phyloP scores from a whole-genome alignment of 2,113 vertebrate species.

The Oryzias curvinotus region DNA sequence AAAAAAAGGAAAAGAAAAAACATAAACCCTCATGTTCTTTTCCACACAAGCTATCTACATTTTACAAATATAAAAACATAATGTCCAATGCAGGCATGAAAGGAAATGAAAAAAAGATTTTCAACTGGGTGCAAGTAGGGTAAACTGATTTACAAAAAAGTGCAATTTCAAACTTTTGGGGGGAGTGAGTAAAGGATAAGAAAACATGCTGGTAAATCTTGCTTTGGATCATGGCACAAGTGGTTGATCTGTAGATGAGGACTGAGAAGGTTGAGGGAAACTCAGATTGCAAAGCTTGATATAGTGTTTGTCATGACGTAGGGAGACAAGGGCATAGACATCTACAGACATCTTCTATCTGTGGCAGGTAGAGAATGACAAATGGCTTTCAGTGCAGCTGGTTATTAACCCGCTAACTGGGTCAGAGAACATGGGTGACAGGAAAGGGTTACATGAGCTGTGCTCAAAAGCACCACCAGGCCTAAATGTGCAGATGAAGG shows the following conservation, averaged over 20 bases:
- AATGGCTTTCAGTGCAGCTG: slow-evolving; percentile 55
- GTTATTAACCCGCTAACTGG: slow-evolving; percentile 72
- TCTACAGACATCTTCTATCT: slow-evolving; percentile 62
- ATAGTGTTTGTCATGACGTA: slow-evolving; percentile 59
- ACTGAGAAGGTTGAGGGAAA: slow-evolving; percentile 48
- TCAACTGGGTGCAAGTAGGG: slow-evolving; percentile 4
- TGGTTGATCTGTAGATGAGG: slow-evolving; percentile 46
- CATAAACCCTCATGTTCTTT: slow-evolving; percentile 19
- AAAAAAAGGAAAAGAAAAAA: neutral
- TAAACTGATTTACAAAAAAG: slow-evolving; percentile 14
- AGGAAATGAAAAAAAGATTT: slow-evolving; percentile 40
- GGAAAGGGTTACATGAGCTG: slow-evolving; percentile 47
- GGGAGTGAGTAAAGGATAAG: slow-evolving; percentile 23
- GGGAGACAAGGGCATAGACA: slow-evolving; percentile 65
- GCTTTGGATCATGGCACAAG: slow-evolving; percentile 55
- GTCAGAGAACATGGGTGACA: slow-evolving; percentile 50
- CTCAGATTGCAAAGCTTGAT: slow-evolving; percentile 44
- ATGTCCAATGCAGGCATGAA: slow-evolving; percentile 22
- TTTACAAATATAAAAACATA: slow-evolving; percentile 37
- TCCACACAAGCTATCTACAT: slow-evolving; percentile 46
- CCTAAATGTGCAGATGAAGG: slow-evolving; percentile 12
- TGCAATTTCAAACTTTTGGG: slow-evolving; percentile 24
- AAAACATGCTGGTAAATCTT: slow-evolving; percentile 44
- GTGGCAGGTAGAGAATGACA: slow-evolving; percentile 65
- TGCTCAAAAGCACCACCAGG: slow-evolving; percentile 29